Evolutionary conservation across 2,113 vertebrate species (phyloP), one percentile per base, ranked within the genome.

Genomic region (Tympanuchus pallidicinctus): DNA sequence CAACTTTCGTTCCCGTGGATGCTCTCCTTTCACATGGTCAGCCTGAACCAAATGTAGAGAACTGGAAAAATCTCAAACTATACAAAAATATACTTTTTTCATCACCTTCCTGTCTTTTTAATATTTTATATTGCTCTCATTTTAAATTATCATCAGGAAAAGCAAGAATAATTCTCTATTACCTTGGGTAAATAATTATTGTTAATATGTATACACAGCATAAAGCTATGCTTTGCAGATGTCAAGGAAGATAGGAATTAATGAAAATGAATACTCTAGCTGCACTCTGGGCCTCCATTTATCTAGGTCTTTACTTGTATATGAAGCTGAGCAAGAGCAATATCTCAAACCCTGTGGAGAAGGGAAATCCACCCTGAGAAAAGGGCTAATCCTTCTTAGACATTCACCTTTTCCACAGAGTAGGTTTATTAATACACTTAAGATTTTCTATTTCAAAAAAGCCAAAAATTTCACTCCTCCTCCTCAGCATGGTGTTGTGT

Each of bases 401-500:
- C 16, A 81, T 71, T 88, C 69, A 74, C 16, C 4, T 87, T 56
- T n/a, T 72, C 32, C 45, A 69, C 5, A 5, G 36, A 57, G 30
- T 30, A 79, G 11, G 36, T 57, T 80, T 86, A 28, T 67, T 45
- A 70, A 30, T 20, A 27, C 1, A 4, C 11, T 7, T 56, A 63
- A 70, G 28, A 21, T 70, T 89, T 89, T 63, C 48, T 76, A 4
- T 42, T 81, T 79, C 36, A 38, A 76, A 63, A 52, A 85, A 70
- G 11, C 8, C 63, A 48, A 57, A 69, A 13, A n/a, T 34, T 65
- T 86, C 77, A 45, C 42, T 89, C 17, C 69, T 89, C 78, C 34
- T 95, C 82, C 75, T 86, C 90, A 92, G 60, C 2, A 0, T 90
- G 69, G 94, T 91, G 56, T 72, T 94, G 93, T 94, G 93, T 95